Percentiles rank a stretch among this genome's conserved stretches.
Evolutionary conservation across 2,797 vertebrate genomes (phyloP).

Genomic region (Chelon auratus): DNA sequence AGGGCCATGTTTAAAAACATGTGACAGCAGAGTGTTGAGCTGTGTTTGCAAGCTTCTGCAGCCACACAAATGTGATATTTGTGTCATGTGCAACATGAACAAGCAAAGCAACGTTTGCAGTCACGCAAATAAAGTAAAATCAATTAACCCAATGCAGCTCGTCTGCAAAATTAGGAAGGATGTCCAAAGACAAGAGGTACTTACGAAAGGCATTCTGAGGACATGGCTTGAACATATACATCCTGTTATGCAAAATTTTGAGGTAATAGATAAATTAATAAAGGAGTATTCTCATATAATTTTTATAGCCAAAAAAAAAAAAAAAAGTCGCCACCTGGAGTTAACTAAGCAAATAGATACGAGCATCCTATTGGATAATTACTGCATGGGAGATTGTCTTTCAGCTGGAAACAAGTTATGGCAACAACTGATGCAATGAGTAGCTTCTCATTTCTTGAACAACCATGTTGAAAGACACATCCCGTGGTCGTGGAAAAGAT

Average conservation of each 20-base stretch:
- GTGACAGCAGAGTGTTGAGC: slow-evolving; percentile 46
- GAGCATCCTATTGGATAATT: too few species aligned
- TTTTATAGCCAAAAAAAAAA: not conserved
- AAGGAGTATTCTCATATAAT: not conserved
- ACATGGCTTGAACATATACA: too few species aligned
- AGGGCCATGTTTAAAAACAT: slow-evolving; percentile 21
- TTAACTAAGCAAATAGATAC: too few species aligned
- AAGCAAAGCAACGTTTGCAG: not conserved
- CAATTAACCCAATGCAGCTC: not conserved
- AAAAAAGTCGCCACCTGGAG: too few species aligned
- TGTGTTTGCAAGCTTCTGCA: slow-evolving; percentile 15
- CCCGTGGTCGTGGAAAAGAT: too few species aligned
- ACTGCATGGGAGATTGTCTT: too few species aligned
- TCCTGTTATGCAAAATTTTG: too few species aligned
- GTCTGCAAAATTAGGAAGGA: not conserved
- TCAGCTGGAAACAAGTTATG: too few species aligned
- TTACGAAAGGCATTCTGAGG: not conserved
- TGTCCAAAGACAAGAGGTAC: not conserved
- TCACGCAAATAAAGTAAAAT: slow-evolving; percentile 3
- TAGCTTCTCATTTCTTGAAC: too few species aligned
- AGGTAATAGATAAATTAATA: not conserved
- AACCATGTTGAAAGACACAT: too few species aligned
- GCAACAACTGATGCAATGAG: too few species aligned
- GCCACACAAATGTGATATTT: slow-evolving; percentile 40
- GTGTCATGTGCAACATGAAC: slow-evolving; percentile 30